A percentile compares a stretch with the other conserved stretches of the same genome.
Conservation (phyloP, 2,888 invertebrate species). For the Erynnis tages region DNA sequence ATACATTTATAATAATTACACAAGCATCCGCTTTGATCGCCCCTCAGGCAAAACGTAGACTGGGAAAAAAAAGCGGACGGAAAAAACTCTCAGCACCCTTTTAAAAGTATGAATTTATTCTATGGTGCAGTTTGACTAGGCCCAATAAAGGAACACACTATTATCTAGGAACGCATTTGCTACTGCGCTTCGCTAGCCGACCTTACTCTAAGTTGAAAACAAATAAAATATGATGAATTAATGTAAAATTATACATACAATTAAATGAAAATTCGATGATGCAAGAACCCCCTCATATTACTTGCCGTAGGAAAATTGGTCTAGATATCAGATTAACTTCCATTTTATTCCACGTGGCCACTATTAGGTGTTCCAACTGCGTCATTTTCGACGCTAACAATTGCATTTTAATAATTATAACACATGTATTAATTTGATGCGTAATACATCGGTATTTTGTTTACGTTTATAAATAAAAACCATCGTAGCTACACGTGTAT, state of each 20-base stretch:
- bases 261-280: constrained; percentile 2
- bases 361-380: constrained; percentile 4
- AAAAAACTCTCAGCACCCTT: no score
- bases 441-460: constrained; percentile 12
- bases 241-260: not conserved
- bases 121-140: no score
- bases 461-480: constrained; percentile 2
- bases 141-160: no score
- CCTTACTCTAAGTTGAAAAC: no score
- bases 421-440: constrained; percentile 19
- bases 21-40: no score
- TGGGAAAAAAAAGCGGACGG: no score
- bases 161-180: no score
- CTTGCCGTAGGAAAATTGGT: not conserved
- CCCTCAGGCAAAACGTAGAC: no score
- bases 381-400: constrained; percentile 15
- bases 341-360: constrained; percentile 22
- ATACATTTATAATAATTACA: no score
- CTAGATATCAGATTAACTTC: not conserved
- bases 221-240: no score
- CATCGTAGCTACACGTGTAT: constrained; percentile 26
- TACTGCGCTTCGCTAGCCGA: no score
- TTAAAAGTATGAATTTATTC: no score
- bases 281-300: constrained; percentile 4
- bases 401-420: not conserved